phyloP scores from a whole-genome alignment of 53 echinoderm and acorn worm genomes.

The Paelopatides confundens region DNA sequence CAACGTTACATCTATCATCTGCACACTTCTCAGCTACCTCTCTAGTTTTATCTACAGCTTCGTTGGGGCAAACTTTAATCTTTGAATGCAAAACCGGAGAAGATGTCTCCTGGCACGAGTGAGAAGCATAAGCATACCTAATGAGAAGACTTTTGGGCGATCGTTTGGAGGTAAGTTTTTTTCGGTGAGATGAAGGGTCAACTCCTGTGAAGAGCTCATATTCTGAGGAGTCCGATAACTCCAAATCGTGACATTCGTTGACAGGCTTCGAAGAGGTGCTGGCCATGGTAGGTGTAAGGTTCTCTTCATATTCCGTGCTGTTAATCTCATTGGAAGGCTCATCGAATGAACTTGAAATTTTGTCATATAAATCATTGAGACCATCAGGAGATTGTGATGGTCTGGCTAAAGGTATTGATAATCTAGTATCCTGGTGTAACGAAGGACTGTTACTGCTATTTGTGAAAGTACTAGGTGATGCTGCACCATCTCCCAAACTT shows the following conservation, averaged over 20 bases:
- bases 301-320: too few species aligned
- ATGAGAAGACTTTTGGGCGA: neutral
- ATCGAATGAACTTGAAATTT: neutral
- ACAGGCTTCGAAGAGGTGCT: neutral
- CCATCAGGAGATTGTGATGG: neutral
- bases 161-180: too few species aligned
- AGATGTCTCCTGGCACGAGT: neutral
- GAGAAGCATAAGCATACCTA: neutral
- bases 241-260: neutral
- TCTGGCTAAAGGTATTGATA: neutral
- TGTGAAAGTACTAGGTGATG: neutral
- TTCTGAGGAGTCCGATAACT: conserved; percentile 22
- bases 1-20: neutral
- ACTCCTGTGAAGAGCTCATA: conserved; percentile 7
- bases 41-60: neutral
- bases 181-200: neutral
- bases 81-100: neutral
- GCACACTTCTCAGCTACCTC: neutral
- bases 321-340: too few species aligned
- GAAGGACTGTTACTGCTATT: neutral
- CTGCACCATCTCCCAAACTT: neutral
- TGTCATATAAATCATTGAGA: neutral
- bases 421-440: neutral
- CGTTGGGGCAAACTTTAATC: neutral
- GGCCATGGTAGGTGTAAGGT: neutral